These are phyloP conservation scores for Laterallus jamaicensis DNA, from an alignment of 2,113 vertebrate species.

Conservation along the genomic window DNA sequence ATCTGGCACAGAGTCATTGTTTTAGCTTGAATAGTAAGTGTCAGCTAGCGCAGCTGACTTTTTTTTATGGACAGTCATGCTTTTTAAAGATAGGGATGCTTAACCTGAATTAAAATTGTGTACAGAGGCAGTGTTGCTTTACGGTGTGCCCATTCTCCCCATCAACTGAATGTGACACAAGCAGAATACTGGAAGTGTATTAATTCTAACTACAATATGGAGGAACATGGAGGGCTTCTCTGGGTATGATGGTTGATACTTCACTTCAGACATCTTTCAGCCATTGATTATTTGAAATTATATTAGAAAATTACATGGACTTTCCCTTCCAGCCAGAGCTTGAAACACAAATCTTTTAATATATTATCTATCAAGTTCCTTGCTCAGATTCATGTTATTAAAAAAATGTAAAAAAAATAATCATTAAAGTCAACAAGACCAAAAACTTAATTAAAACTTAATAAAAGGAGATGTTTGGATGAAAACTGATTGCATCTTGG, in stretches of 20 bases:
- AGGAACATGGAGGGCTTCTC: neutral
- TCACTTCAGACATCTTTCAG: neutral
- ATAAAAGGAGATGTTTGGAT: neutral
- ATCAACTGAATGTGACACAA: neutral
- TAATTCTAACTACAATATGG: neutral
- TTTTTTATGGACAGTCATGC: neutral
- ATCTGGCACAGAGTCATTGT: neutral
- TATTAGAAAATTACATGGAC: neutral
- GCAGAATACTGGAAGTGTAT: neutral
- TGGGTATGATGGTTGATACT: neutral
- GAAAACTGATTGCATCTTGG: neutral
- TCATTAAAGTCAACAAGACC: neutral
- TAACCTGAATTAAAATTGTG: neutral
- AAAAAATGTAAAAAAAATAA: neutral
- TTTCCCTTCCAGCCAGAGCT: neutral
- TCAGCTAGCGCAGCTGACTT: neutral
- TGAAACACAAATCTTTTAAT: neutral
- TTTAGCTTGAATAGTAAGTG: neutral
- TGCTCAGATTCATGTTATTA: neutral
- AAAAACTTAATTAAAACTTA: neutral
- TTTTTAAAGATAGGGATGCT: neutral
- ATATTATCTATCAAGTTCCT: neutral
- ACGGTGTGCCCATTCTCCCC: neutral
- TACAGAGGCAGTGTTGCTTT: neutral
- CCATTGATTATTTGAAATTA: neutral